Evolutionary conservation across 2,113 vertebrate genomes (phyloP).

Genomic region (Bolborhynchus lineola): DNA sequence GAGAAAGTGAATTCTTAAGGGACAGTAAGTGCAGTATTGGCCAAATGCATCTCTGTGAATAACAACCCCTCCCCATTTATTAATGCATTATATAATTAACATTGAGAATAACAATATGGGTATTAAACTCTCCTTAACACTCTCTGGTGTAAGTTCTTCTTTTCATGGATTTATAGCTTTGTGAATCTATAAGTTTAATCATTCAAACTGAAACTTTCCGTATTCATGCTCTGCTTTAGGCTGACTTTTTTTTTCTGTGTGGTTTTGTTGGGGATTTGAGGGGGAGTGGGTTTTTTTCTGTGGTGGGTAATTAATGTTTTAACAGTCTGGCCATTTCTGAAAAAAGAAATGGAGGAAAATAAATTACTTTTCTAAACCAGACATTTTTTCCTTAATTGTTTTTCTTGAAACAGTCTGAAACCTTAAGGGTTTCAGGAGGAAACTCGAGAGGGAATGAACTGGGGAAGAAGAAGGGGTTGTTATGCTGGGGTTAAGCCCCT

Average conservation of each 20-base stretch:
- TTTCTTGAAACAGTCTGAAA: conserved; percentile 39
- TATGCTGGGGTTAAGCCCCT: neutral
- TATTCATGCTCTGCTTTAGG: neutral
- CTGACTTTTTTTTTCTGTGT: neutral
- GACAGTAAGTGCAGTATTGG: neutral
- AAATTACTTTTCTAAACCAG: conserved; percentile 36
- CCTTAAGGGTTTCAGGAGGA: neutral
- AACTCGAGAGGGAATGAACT: neutral
- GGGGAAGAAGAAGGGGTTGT: neutral
- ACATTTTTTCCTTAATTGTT: conserved; percentile 20
- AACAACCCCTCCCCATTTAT: conserved; percentile 4
- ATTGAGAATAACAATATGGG: neutral
- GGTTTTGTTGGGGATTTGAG: neutral
- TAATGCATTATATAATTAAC: conserved; percentile 38
- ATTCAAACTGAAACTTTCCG: neutral
- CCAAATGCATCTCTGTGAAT: conserved; percentile 29
- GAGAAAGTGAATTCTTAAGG: conserved; percentile 20
- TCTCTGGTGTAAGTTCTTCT: conserved; percentile 1
- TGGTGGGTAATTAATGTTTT: conserved; percentile 4
- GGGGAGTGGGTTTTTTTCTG: neutral
- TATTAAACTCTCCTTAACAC: conserved; percentile 23
- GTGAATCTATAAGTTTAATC: conserved; percentile 37
- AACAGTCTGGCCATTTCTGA: conserved; percentile 30
- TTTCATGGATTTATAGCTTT: conserved; percentile 31
- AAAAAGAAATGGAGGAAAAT: conserved; percentile 27